A percentile compares a stretch with the other conserved stretches of the same genome.
phyloP scores from a whole-genome alignment of 92 coral and sea anemone genomes.

The Metridium senile region DNA sequence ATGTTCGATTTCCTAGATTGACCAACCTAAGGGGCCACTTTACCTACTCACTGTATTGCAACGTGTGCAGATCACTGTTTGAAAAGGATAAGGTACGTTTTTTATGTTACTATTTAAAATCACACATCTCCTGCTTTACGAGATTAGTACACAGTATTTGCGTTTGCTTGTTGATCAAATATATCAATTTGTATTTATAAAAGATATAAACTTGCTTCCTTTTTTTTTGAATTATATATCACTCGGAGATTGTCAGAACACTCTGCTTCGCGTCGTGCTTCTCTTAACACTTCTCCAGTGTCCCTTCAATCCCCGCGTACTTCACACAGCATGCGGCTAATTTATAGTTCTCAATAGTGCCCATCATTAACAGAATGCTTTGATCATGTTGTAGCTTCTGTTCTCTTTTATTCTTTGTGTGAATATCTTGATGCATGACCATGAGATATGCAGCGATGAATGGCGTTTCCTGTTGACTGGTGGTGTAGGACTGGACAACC shows the following conservation, averaged over 20 bases:
- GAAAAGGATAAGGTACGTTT: conserved; percentile 91
- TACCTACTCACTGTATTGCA: conserved; percentile 95
- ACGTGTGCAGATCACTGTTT: conserved; percentile 95
- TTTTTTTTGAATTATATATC: too few relatives aligned
- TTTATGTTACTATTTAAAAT: background rate
- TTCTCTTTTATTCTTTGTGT: conserved; percentile 93
- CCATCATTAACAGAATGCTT: background rate
- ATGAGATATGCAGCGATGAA: conserved; percentile 90
- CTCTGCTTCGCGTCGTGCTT: too few relatives aligned
- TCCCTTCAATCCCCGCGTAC: too few relatives aligned
- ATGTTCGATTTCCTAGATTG: conserved; percentile 46
- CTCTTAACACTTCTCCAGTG: too few relatives aligned
- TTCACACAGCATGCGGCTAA: too few relatives aligned
- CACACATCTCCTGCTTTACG: too few relatives aligned
- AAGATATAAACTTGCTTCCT: too few relatives aligned
- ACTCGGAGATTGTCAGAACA: too few relatives aligned
- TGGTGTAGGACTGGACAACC: conserved; percentile 98
- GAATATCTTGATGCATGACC: conserved; percentile 87
- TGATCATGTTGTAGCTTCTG: conserved; percentile 63
- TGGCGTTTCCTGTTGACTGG: conserved; percentile 96
- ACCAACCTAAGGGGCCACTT: conserved; percentile 81
- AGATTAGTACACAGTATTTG: too few relatives aligned
- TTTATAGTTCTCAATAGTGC: background rate
- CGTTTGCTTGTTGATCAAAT: too few relatives aligned
- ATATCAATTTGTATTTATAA: too few relatives aligned